These are phyloP conservation scores for western clawed frog (Xenopus tropicalis) DNA, from an alignment of 2,113 vertebrate species.

Conservation along the genomic window DNA sequence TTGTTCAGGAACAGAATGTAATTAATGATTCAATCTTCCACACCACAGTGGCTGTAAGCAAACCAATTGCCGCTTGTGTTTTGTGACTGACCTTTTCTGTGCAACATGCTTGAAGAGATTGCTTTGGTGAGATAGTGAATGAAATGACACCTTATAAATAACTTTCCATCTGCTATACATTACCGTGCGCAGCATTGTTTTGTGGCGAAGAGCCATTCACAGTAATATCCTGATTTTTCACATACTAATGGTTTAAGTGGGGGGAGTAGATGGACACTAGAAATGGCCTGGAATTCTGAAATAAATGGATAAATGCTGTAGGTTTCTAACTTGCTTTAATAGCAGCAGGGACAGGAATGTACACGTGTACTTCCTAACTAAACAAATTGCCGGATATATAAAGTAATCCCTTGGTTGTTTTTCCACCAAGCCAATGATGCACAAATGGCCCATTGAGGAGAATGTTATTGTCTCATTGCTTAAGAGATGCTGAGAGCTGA, in stretches of 20 bases:
- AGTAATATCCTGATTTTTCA: conserved; percentile 39
- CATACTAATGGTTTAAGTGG: conserved; percentile 29
- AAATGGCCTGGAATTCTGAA: conserved; percentile 29
- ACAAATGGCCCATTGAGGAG: no score
- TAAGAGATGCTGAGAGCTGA: no score
- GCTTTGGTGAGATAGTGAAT: conserved; percentile 45
- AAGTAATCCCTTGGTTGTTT: no score
- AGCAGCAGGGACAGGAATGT: conserved; percentile 7
- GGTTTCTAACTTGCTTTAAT: conserved; percentile 17
- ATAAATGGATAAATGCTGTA: conserved; percentile 19
- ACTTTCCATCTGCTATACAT: conserved; percentile 42
- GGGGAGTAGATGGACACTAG: conserved; percentile 3
- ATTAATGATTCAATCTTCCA: conserved; percentile 46
- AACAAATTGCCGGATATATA: no score
- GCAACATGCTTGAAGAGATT: conserved; percentile 44
- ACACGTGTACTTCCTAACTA: no score
- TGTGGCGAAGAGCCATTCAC: conserved; percentile 19
- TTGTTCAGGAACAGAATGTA: conserved; percentile 37
- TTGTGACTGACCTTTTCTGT: conserved; percentile 42
- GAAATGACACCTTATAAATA: conserved; percentile 43
- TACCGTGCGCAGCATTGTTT: conserved; percentile 26
- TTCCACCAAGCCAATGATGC: no score
- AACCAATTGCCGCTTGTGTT: conserved; percentile 43
- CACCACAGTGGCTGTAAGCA: conserved; percentile 43
- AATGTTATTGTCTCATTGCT: no score